Base-by-base conservation (phyloP, 37 sponge, comb jelly and placozoan species). In the Haliclona indistincta region DNA sequence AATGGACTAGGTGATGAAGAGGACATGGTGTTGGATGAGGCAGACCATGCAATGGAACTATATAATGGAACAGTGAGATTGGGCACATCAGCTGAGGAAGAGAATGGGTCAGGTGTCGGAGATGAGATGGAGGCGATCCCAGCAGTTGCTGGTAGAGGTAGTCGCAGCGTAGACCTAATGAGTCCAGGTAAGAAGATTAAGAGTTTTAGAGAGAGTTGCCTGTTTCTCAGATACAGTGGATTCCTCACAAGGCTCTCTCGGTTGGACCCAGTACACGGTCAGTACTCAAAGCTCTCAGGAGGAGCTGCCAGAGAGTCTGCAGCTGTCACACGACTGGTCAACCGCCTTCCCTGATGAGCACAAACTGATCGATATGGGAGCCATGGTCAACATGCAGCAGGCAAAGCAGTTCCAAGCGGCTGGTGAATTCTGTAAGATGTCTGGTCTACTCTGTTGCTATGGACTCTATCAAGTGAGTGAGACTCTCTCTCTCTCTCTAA, bases 361-460 rank as follows among this genome's bases (percentile, higher is more conserved):
- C 49, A 13, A 30, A 36, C 45, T 84, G 39, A 28, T 84, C 34
- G 55, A 60, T 19, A 42, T 84, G 39, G 62, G 25, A n/a, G 60
- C 54, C 13, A 4, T 13, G 0, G 41, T 84, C 15, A 49, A 77
- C 20, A 52, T 35, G 38, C 56, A 40, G 15, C 29, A 41, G 33
- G 49, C 71, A 2, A 58, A 67, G 17, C 76, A 74, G 51, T 83
- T 42, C 71, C 85, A 76, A 34, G 82, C 91, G 22, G 81, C 91
- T 11, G 22, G 67, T 35, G 83, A 82, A 75, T 91, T 91, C 61
- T 82, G 83, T 58, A 81, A 81, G 64, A 42, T 91, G 60, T 91
- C 91, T 34, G 86, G 86, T 7, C 55, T 91, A 54, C 76, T 91
- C 38, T 77, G 78, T 30, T 85, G 91, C 79, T 91, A 91, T 60